These are phyloP conservation scores for Rhynchotus rufescens DNA, from an alignment of 2,797 vertebrate species.

Conservation along the genomic window DNA sequence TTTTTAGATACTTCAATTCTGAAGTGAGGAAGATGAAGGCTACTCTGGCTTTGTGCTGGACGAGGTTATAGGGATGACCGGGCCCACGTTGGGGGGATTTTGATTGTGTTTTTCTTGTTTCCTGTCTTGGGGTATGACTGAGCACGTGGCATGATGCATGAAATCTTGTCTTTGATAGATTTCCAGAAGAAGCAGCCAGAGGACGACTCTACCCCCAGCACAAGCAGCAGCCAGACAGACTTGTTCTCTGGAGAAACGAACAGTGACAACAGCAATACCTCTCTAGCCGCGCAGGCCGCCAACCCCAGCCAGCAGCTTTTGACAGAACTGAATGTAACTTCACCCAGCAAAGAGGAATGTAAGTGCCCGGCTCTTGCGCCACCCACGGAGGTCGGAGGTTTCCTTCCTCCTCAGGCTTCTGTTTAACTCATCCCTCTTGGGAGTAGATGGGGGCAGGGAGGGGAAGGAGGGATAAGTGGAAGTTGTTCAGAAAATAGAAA, in stretches of 20 bases:
- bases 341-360: conserved; percentile 91
- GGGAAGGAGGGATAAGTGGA: not conserved
- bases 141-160: not conserved
- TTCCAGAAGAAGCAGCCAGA: conserved; percentile 95
- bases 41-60: not conserved
- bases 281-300: conserved; percentile 86
- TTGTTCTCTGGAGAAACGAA: conserved; percentile 92
- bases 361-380: conserved; percentile 62
- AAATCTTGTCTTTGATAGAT: conserved; percentile 81
- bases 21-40: not conserved
- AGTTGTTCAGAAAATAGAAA: not conserved
- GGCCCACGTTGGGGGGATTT: not conserved
- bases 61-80: not conserved
- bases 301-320: conserved; percentile 86
- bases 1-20: not conserved
- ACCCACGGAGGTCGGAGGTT: not conserved
- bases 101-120: not conserved
- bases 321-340: conserved; percentile 88
- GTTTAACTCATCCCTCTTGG: not conserved
- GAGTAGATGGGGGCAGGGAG: not conserved
- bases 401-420: not conserved
- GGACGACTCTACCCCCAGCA: conserved; percentile 91
- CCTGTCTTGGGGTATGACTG: not conserved
- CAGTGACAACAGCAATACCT: conserved; percentile 90
- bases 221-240: conserved; percentile 92